Percentiles rank a stretch among this genome's conserved stretches.
These are phyloP conservation scores for Lipophrys pholis DNA, from an alignment of 2,113 vertebrate species.

Conservation along the genomic window DNA sequence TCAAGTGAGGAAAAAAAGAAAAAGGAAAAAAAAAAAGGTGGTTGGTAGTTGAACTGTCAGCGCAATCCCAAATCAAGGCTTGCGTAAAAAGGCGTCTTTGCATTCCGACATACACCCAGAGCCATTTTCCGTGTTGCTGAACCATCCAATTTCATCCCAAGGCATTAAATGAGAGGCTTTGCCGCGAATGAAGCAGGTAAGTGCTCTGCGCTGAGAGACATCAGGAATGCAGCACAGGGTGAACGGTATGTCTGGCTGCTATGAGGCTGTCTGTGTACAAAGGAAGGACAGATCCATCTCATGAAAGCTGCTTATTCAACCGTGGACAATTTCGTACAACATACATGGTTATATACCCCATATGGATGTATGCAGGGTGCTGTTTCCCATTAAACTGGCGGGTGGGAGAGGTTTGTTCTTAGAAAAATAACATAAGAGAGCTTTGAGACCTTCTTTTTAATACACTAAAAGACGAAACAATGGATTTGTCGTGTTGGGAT, in stretches of 20 bases:
- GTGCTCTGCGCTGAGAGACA: conserved; percentile 3
- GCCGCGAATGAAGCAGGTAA: conserved; percentile 29
- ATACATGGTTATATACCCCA: neutral
- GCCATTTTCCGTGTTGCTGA: neutral
- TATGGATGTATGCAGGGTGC: neutral
- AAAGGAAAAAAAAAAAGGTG: conserved; percentile 4
- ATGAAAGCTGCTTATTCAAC: conserved; percentile 4
- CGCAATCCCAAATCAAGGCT: conserved; percentile 21
- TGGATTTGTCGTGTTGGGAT: too few species aligned
- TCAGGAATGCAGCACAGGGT: neutral
- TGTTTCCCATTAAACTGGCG: neutral
- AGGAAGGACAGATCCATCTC: neutral
- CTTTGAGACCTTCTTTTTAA: too few species aligned
- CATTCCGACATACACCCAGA: neutral
- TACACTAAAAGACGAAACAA: too few species aligned
- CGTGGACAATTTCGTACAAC: neutral
- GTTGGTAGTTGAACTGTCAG: conserved; percentile 19
- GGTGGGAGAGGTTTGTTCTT: too few species aligned
- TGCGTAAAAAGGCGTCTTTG: conserved; percentile 2
- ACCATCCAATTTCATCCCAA: conserved; percentile 6
- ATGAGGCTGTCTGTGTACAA: neutral
- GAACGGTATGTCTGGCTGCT: neutral
- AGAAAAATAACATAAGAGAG: too few species aligned
- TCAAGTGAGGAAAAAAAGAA: neutral
- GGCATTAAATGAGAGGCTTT: conserved; percentile 15